Base-by-base conservation (phyloP, 2,888 invertebrate genomes). In the Heliconius sara region DNA sequence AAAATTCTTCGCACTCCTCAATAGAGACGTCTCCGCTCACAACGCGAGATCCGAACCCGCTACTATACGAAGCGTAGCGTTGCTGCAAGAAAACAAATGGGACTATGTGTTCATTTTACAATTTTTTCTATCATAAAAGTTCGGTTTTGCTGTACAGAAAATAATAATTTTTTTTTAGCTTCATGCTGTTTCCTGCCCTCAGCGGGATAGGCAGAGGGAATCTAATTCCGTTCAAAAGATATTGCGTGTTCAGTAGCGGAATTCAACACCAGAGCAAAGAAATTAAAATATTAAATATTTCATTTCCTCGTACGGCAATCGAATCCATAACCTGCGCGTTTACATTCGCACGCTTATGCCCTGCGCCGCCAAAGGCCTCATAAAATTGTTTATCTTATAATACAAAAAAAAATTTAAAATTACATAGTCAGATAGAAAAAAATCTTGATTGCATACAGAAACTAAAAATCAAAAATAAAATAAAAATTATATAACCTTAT, bases 41-140 rank as follows among this genome's bases (percentile, higher is more conserved):
- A 39, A 97, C 92, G 72, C 96, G 95, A 39, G 95, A 92, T 22
- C 96, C 96, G 85, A 96, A 95, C 25, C 96, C 96, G 84, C 93
- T 93, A 83, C 94, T 89, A 89, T 95, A 97, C 27, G 95, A 92
- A 1, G 91, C 88, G 88, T 96, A 96, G 27, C 96, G 92, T 91
- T 96, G 96, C 96, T 96, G 91, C 1, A 89, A 92, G 75, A 78
- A 60, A 78, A 74, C 76, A 78, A 83, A 22, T 75, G 65, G 25
- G 43, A 6, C 65, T 65, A 47, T 47, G 27, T 47, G 43, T 75
- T 75, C 63, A 75, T 43, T 75, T 47, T 43, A 65, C 16, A 34
- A 60, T 34, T 60, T 60, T 65, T 47, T 66, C 47, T 22, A 5
- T 7, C 13, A 27, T 5, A 9, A 0, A 65, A 27, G 16, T 65